Conservation (phyloP, 1,140 invertebrate species). For the Trichonephila inaurata region DNA sequence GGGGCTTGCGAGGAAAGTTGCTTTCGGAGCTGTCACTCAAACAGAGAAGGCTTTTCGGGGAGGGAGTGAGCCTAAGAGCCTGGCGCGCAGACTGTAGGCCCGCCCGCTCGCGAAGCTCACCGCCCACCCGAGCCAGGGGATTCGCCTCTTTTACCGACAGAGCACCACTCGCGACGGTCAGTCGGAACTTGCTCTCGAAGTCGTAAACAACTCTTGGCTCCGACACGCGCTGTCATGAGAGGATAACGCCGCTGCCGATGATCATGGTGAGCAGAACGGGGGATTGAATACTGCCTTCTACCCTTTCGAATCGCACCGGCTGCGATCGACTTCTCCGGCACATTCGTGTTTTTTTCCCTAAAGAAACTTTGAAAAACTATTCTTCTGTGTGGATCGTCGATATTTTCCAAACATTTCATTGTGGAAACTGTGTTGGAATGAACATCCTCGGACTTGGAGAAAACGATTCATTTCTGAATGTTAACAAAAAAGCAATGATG, state of each 20-base stretch:
- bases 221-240: background rate
- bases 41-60: slow-evolving; percentile 40
- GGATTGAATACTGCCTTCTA: no score
- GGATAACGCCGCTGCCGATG: background rate
- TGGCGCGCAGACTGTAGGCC: slow-evolving; percentile 63
- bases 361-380: no score
- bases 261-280: background rate
- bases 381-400: background rate
- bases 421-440: background rate
- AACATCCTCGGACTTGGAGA: background rate
- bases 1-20: slow-evolving; percentile 64
- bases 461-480: background rate
- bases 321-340: background rate
- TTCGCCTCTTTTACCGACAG: slow-evolving; percentile 63
- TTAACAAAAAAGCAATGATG: no score
- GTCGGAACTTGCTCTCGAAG: slow-evolving; percentile 31
- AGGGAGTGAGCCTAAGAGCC: slow-evolving; percentile 51
- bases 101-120: slow-evolving; percentile 49
- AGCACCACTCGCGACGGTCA: slow-evolving; percentile 54
- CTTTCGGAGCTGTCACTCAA: slow-evolving; percentile 73
- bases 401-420: background rate
- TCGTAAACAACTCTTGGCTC: slow-evolving; percentile 32
- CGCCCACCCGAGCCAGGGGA: slow-evolving; percentile 63
- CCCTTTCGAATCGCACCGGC: no score
- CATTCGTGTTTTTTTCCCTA: background rate